A percentile compares a stretch with the other conserved stretches of the same genome.
Evolutionary conservation across 2,797 vertebrate genomes (phyloP).

Genomic region (Spinibarbus caldwelli): DNA sequence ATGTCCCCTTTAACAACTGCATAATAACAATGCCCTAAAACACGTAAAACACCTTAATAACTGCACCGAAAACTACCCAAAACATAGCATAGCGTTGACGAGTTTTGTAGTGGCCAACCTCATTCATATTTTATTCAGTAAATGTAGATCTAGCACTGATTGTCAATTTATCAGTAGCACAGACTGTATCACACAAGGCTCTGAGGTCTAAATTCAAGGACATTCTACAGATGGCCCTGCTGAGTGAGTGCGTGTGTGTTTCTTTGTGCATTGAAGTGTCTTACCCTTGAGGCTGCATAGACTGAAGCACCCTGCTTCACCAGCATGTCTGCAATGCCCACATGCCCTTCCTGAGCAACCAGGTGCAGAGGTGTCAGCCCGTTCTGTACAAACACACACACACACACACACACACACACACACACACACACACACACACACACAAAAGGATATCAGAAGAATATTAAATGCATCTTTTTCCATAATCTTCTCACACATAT

Average conservation of each 20-base stretch:
- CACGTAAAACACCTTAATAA: not conserved
- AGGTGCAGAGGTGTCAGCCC: conserved; percentile 95
- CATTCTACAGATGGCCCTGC: conserved; percentile 31
- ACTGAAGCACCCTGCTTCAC: conserved; percentile 90
- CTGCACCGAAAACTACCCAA: not conserved
- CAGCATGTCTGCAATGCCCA: conserved; percentile 90
- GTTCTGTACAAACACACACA: conserved; percentile 75
- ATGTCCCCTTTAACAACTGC: not conserved
- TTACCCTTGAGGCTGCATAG: conserved; percentile 88
- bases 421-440: no score
- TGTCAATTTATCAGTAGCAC: not conserved
- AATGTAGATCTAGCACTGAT: not conserved
- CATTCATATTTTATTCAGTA: not conserved
- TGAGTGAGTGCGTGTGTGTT: conserved; percentile 22
- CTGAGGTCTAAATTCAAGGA: conserved; percentile 18
- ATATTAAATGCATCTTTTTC: conserved; percentile 4
- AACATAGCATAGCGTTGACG: not conserved
- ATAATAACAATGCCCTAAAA: not conserved
- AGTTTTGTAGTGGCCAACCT: not conserved
- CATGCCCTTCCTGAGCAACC: conserved; percentile 94
- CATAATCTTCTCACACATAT: not conserved
- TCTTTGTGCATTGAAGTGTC: conserved; percentile 17
- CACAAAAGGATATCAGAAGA: not conserved
- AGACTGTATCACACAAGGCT: not conserved
- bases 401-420: no score